Evolutionary conservation across 92 coral and sea anemone species (phyloP).

Genomic region (Meandrina meandrites): DNA sequence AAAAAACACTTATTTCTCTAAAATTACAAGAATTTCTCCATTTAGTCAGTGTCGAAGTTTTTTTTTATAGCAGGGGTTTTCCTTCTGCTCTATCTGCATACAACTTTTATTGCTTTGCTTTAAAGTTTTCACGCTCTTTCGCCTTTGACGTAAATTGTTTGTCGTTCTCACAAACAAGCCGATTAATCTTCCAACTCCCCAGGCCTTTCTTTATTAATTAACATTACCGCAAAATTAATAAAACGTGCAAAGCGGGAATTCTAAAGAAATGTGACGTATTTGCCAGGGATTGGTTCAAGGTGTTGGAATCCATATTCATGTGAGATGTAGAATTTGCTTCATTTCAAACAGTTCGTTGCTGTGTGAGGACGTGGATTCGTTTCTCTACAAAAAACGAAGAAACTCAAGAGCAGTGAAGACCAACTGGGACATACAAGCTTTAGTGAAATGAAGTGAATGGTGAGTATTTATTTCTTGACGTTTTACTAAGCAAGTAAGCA

Average conservation of each 20-base stretch:
- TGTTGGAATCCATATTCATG: constrained; percentile 4
- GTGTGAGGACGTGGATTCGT: neutral
- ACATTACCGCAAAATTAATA: neutral
- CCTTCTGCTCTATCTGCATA: neutral
- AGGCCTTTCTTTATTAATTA: no score
- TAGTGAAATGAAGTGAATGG: neutral
- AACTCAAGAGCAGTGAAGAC: neutral
- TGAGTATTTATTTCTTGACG: neutral
- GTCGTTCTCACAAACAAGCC: no score
- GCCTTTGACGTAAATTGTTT: no score
- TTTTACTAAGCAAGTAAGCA: neutral
- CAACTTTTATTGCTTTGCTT: no score
- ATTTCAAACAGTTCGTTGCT: neutral
- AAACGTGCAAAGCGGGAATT: neutral
- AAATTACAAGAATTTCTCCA: neutral
- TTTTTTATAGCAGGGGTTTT: neutral
- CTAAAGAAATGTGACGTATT: neutral
- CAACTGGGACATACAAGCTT: neutral
- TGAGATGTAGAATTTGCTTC: neutral
- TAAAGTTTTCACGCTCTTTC: no score
- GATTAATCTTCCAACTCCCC: no score
- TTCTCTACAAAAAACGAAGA: neutral
- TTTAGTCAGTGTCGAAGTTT: neutral
- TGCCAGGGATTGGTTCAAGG: neutral
- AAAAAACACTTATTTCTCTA: neutral